These are phyloP conservation scores for Camponotus pennsylvanicus DNA, from an alignment of 1,140 invertebrate genomes.

Conservation along the genomic window DNA sequence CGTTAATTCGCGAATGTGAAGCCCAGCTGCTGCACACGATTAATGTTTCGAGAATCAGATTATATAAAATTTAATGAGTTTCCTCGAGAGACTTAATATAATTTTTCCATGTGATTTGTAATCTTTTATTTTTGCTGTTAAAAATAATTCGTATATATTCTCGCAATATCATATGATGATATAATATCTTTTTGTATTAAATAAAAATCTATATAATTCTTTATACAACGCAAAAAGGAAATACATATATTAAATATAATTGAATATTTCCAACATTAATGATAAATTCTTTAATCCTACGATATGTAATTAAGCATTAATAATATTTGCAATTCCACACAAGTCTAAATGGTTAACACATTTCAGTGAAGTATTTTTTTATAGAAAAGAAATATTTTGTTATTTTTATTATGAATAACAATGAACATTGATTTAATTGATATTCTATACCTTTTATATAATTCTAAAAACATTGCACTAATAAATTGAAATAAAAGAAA, in stretches of 20 bases:
- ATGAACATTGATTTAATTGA: not conserved
- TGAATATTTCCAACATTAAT: not conserved
- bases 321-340: not conserved
- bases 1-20: constrained; percentile 44
- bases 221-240: not conserved
- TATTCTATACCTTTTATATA: not conserved
- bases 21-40: not conserved
- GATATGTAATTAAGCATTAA: not conserved
- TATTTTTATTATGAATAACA: not conserved
- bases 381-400: not conserved
- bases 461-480: not conserved
- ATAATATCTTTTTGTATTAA: not conserved
- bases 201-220: not conserved
- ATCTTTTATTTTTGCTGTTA: constrained; percentile 16
- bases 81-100: constrained; percentile 36
- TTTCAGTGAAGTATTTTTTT: too few species aligned
- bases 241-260: not conserved
- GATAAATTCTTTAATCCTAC: not conserved
- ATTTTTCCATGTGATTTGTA: constrained; percentile 29
- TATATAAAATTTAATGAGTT: constrained; percentile 50
- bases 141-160: not conserved
- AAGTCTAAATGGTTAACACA: not conserved
- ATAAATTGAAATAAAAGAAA: not conserved
- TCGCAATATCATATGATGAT: not conserved
- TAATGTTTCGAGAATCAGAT: constrained; percentile 44